A percentile compares a stretch with the other conserved stretches of the same genome.
These are phyloP conservation scores for Bufotes viridis DNA, from an alignment of 2,797 vertebrate species.

Conservation along the genomic window DNA sequence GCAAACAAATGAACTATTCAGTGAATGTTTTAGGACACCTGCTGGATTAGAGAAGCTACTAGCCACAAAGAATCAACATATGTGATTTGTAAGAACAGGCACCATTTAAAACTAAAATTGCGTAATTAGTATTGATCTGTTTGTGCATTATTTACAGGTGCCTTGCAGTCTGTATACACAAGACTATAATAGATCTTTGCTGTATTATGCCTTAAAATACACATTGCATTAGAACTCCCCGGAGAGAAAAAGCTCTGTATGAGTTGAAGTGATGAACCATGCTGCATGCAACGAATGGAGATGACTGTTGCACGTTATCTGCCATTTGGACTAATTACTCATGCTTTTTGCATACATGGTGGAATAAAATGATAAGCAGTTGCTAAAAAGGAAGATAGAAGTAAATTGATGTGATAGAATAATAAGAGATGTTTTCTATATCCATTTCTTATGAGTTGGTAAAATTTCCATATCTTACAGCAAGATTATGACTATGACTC, in stretches of 20 bases:
- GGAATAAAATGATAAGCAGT: slow-evolving; percentile 64
- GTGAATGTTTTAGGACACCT: neutral
- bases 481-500: slow-evolving; percentile 52
- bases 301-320: slow-evolving; percentile 48
- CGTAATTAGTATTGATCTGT: slow-evolving; percentile 69
- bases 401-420: slow-evolving; percentile 53
- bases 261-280: slow-evolving; percentile 52
- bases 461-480: slow-evolving; percentile 59
- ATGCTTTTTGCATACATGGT: slow-evolving; percentile 47
- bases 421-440: slow-evolving; percentile 57
- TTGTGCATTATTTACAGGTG: slow-evolving; percentile 72
- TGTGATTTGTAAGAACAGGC: slow-evolving; percentile 53
- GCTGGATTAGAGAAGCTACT: slow-evolving; percentile 22
- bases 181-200: slow-evolving; percentile 66
- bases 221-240: slow-evolving; percentile 63
- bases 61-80: neutral
- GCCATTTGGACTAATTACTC: slow-evolving; percentile 59
- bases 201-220: slow-evolving; percentile 66
- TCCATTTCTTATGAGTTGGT: slow-evolving; percentile 57
- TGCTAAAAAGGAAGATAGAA: slow-evolving; percentile 58
- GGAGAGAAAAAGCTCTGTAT: slow-evolving; percentile 61
- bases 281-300: slow-evolving; percentile 51
- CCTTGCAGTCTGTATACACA: slow-evolving; percentile 61
- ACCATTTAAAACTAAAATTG: slow-evolving; percentile 62
- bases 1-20: neutral